phyloP scores from a whole-genome alignment of 53 echinoderm and acorn worm genomes.

The Astropecten irregularis region DNA sequence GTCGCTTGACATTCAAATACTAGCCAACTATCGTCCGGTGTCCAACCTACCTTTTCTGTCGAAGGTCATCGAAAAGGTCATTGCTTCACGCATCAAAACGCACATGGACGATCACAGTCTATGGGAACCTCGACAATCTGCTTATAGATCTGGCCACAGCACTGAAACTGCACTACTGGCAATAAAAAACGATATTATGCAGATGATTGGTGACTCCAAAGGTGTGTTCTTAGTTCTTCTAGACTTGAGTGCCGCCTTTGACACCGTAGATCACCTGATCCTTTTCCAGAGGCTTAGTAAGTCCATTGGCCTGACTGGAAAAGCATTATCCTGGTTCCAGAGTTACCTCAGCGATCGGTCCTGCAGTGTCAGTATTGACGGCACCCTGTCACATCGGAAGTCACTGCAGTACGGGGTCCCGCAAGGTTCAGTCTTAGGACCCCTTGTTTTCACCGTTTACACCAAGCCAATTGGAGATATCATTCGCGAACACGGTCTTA shows the following conservation, averaged over 20 bases:
- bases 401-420: too few species aligned
- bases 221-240: constrained; percentile 39
- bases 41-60: too few species aligned
- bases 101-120: constrained; percentile 46
- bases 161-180: constrained; percentile 55
- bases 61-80: constrained; percentile 44
- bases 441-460: too few species aligned
- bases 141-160: constrained; percentile 35
- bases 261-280: too few species aligned
- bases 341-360: too few species aligned
- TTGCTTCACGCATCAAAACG: constrained; percentile 6
- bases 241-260: too few species aligned
- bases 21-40: constrained; percentile 37
- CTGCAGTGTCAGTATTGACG: too few species aligned
- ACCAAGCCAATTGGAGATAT: too few species aligned
- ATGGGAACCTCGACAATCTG: constrained; percentile 55
- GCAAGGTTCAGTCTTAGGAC: too few species aligned
- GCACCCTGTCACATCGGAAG: too few species aligned
- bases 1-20: constrained; percentile 39
- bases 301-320: constrained; percentile 1
- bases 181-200: constrained; percentile 41
- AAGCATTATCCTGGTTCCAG: too few species aligned
- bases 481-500: too few species aligned
- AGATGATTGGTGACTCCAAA: background rate
- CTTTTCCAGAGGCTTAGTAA: background rate